Evolutionary conservation across 1,140 invertebrate species (phyloP).

Genomic region (Copidosoma floridanum): DNA sequence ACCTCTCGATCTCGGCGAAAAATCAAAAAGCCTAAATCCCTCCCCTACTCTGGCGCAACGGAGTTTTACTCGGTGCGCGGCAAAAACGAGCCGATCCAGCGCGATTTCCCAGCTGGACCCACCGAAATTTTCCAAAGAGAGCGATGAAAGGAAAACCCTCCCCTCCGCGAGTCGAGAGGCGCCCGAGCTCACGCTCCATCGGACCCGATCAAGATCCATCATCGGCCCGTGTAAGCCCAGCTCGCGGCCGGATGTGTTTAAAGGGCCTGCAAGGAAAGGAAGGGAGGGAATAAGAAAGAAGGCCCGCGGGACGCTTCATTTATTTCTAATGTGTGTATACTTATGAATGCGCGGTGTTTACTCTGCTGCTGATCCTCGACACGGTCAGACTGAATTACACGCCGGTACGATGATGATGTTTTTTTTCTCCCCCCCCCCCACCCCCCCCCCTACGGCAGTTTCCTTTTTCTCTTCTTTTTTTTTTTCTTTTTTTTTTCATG

Average conservation of each 20-base stretch:
- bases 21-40: no score
- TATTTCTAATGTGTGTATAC: no score
- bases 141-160: no score
- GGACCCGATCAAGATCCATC: slow-evolving; percentile 8
- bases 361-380: slow-evolving; percentile 10
- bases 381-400: slow-evolving; percentile 6
- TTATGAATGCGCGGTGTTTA: slow-evolving; percentile 13
- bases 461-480: neutral
- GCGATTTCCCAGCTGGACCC: no score
- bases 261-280: slow-evolving; percentile 7
- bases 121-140: no score
- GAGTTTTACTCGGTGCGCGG: no score
- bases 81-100: no score
- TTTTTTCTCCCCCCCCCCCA: no score
- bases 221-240: neutral
- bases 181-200: slow-evolving; percentile 15
- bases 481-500: neutral
- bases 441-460: neutral
- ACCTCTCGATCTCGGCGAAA: no score
- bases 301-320: slow-evolving; percentile 21
- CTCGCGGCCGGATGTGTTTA: neutral
- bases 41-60: no score
- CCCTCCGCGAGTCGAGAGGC: no score
- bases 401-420: no score
- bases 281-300: neutral